Evolutionary conservation across 2,113 vertebrate genomes (phyloP), one percentile per base, ranked within the genome.

Genomic region (Etia nguti): DNA sequence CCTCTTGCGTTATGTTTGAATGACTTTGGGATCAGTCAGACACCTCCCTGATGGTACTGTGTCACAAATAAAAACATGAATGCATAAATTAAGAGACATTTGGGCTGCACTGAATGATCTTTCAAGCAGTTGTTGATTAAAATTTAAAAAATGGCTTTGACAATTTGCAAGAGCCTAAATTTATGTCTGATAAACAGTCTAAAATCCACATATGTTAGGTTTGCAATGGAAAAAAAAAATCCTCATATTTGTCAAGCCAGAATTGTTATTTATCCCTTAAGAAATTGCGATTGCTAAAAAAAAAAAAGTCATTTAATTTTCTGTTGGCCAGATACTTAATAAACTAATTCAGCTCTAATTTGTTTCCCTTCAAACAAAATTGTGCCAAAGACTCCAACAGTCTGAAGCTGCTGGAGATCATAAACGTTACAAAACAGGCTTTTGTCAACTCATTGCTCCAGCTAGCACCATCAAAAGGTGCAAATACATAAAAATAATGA

Each of bases 401-500:
- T 75, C 43, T 50, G 70, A 75, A 50, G 41, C 70, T 75, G 24
- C 24, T 75, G 70, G 43, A 50, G 70, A 31, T 77, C 43, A 31
- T 29, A 75, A 26, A 75, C 16, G 0, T 75, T 48, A 18, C 16
- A 50, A 46, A 48, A 50, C 26, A 50, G 16, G 16, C 43, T 31
- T 77, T 77, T 77, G 10, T 77, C 43, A 50, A 50, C 24, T 77
- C 43, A 50, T 29, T 50, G 43, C 24, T 5, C 43, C 24, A 34
- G 48, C 20, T 81, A 82, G 68, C 60, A 12, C n/a, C n/a, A 80
- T 56, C 26, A 79, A 3, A 55, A 48, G n/a, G 22, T 50, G 16
- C 48, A 22, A 82, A 82, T 79, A 68, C 34, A 54, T 13, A 20
- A 34, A 22, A 31, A 73, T 46, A 73, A 73, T 73, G 68, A 77